Conservation (phyloP, 2,797 vertebrate species). For the Champsocephalus gunnari region DNA sequence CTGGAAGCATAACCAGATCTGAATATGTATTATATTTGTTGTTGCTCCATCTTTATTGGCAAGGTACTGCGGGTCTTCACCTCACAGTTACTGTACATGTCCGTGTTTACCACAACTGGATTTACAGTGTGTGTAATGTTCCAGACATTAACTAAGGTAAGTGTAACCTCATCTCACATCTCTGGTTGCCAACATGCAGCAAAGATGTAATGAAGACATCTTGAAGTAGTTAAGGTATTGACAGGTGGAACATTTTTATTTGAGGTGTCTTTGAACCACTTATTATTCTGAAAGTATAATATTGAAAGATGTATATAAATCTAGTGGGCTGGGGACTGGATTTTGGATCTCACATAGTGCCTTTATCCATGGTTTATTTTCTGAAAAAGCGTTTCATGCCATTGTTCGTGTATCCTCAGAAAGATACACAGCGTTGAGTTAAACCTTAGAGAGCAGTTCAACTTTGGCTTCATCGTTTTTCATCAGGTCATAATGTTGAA, state of each 20-base stretch:
- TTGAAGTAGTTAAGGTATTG: background rate
- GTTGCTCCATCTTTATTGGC: background rate
- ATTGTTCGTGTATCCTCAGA: constrained; percentile 10
- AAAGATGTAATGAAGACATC: constrained; percentile 1
- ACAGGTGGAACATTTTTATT: background rate
- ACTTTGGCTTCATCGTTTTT: constrained; percentile 44
- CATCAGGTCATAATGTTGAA: constrained; percentile 50
- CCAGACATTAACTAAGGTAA: constrained; percentile 24
- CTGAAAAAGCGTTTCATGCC: constrained; percentile 3
- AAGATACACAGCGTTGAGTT: constrained; percentile 12
- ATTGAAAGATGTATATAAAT: too few species aligned
- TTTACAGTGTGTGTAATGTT: constrained; percentile 46
- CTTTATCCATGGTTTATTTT: background rate
- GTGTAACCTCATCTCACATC: constrained; percentile 14
- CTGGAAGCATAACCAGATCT: background rate
- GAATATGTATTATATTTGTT: background rate
- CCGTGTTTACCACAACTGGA: constrained; percentile 35
- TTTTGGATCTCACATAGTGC: background rate
- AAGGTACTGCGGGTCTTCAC: constrained; percentile 4
- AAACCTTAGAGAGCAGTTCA: constrained; percentile 44
- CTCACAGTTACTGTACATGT: constrained; percentile 40
- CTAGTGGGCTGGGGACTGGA: too few species aligned
- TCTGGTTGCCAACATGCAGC: background rate
- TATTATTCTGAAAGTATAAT: background rate
- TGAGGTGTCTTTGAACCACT: background rate